These are phyloP conservation scores for Neotragus pygmaeus DNA, from an alignment of 2,113 vertebrate species.

Conservation along the genomic window DNA sequence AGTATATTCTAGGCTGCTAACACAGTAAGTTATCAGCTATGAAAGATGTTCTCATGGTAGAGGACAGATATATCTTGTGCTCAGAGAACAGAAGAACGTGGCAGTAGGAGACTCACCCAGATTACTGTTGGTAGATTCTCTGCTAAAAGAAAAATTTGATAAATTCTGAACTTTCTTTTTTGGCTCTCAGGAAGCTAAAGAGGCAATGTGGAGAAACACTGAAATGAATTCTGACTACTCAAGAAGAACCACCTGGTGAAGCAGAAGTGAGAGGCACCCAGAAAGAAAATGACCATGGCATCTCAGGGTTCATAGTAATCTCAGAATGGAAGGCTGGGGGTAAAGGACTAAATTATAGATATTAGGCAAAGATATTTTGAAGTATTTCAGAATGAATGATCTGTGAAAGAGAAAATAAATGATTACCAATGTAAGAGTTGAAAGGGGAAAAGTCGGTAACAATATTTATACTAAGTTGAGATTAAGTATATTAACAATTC, in stretches of 20 bases:
- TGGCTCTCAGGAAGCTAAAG: neutral
- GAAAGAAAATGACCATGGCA: slow-evolving; percentile 1
- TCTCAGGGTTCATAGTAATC: slow-evolving; percentile 4
- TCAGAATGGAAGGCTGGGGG: neutral
- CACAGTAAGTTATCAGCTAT: neutral
- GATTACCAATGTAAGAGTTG: neutral
- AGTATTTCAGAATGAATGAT: neutral
- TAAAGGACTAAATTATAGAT: neutral
- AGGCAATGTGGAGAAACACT: neutral
- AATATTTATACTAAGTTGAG: neutral
- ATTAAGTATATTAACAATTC: neutral
- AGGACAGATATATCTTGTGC: neutral
- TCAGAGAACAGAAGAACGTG: neutral
- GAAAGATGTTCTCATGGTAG: neutral
- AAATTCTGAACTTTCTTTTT: neutral
- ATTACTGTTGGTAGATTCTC: neutral
- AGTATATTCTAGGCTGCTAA: neutral
- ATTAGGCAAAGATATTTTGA: neutral
- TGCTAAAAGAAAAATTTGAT: neutral
- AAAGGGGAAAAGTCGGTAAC: neutral
- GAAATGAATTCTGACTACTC: slow-evolving; percentile 48
- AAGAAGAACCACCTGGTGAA: slow-evolving; percentile 32
- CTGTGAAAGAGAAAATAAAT: neutral
- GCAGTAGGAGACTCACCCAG: neutral
- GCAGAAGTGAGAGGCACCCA: slow-evolving; percentile 24